Percentiles rank a stretch among this genome's conserved stretches.
phyloP scores from a whole-genome alignment of 2,113 vertebrate genomes.

The Balaeniceps rex region DNA sequence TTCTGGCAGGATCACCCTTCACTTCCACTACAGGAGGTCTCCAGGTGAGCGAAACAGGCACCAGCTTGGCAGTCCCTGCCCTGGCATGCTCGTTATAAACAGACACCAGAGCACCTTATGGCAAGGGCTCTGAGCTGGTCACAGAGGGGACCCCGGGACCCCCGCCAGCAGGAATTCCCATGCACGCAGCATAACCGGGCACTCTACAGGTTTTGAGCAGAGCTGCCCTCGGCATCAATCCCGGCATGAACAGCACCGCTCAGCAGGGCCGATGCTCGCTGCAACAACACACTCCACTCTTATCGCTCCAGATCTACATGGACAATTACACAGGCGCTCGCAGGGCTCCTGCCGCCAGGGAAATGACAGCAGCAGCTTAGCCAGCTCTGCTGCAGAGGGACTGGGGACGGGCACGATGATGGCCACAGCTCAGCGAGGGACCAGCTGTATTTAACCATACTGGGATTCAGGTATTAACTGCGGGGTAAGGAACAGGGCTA shows the following conservation, averaged over 20 bases:
- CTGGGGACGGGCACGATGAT: not conserved
- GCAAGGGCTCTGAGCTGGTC: not conserved
- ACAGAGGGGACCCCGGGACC: not conserved
- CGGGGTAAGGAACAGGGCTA: not conserved
- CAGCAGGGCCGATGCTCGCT: not conserved
- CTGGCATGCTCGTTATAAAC: not conserved
- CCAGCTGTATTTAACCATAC: not conserved
- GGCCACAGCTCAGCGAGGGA: not conserved
- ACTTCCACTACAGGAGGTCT: not conserved
- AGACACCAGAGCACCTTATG: not conserved
- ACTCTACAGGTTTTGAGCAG: not conserved
- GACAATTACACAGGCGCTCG: not conserved
- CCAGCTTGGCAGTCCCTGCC: not conserved
- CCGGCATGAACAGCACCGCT: not conserved
- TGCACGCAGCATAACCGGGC: fast-evolving
- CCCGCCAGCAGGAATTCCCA: not conserved
- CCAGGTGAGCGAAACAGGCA: not conserved
- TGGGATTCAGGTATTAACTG: not conserved
- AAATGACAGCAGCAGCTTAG: not conserved
- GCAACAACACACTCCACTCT: not conserved
- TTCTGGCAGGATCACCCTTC: not conserved
- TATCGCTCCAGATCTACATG: fast-evolving
- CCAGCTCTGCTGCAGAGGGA: not conserved
- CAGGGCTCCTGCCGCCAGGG: not conserved
- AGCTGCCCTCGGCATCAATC: not conserved